phyloP scores from a whole-genome alignment of 2,113 vertebrate genomes.

The Ictalurus furcatus region DNA sequence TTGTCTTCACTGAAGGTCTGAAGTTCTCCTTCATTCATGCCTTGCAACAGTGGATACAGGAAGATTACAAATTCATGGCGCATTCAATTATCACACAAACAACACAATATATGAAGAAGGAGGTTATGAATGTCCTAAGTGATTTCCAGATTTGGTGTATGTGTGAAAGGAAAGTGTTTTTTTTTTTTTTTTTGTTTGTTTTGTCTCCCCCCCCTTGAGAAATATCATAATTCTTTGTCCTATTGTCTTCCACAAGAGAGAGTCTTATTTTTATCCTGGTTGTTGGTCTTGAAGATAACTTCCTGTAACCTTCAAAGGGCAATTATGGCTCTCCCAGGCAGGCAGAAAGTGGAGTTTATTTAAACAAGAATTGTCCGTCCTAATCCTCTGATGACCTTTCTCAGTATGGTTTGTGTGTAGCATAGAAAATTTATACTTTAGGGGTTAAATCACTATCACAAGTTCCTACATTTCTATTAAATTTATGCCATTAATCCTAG shows the following conservation, averaged over 20 bases:
- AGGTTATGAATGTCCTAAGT: background rate
- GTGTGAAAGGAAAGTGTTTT: too few species aligned
- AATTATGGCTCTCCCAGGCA: background rate
- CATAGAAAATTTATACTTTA: background rate
- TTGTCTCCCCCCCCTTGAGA: background rate
- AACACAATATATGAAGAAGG: background rate
- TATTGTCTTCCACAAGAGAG: background rate
- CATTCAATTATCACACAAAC: background rate
- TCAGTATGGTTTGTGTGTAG: background rate
- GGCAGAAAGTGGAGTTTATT: background rate
- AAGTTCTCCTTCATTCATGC: background rate
- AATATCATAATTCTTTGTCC: background rate
- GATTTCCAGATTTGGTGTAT: too few species aligned
- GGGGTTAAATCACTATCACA: background rate
- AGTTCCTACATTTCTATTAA: background rate
- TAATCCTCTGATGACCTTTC: background rate
- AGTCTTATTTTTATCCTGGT: background rate
- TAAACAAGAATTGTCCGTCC: background rate
- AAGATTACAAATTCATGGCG: background rate
- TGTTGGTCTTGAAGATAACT: background rate
- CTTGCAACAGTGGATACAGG: background rate
- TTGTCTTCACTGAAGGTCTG: background rate
- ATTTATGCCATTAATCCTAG: background rate
- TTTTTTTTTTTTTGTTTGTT: background rate
- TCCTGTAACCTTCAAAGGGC: background rate